Evolutionary conservation across 2,113 vertebrate genomes (phyloP), one percentile per base, ranked within the genome.

Genomic region (Syrmaticus mikado): DNA sequence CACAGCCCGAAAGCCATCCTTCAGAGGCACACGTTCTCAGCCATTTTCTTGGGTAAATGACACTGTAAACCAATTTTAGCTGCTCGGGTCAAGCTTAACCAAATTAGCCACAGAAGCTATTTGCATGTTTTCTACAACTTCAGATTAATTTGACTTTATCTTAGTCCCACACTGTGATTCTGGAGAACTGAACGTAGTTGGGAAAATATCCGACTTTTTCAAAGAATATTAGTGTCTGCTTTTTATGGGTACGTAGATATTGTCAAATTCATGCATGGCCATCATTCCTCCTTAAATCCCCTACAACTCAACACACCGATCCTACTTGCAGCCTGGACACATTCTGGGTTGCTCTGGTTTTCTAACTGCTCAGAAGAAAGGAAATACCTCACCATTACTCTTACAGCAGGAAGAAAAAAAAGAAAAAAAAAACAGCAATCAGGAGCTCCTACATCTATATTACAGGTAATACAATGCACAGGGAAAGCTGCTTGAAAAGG

Each of bases 21-120:
- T 95, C 92, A 93, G 74, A 87, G 86, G 89, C 87, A 87, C 34
- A 67, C 1, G 53, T 41, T 79, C 52, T 86, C 52, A 30, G 62
- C 72, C 46, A 16, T n/a, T 62, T 27, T 8, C 58, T 53, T 92
- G 58, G 66, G 71, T 88, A 91, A 82, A 55, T 70, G 65, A 62
- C 85, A 75, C 58, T 36, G 22, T 86, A 89, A 76, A 77, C 7
- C 14, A 70, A 40, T 2, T 84, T 80, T 94, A 78, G 28, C 32
- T 82, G 79, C 75, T 53, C 66, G 41, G 85, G 79, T 79, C 71
- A 83, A 90, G 52, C 22, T 81, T 38, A 57, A 10, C 10, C 25
- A 50, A 76, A 87, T 55, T 18, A 55, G 74, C 67, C 53, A 52
- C 38, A 13, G 30, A 68, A 64, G 71, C 50, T 13, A 89, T 1